Evolutionary conservation across 2,888 invertebrate species (phyloP), one percentile per base, ranked within the genome.

Genomic region (Drosophila atroscutellata): DNA sequence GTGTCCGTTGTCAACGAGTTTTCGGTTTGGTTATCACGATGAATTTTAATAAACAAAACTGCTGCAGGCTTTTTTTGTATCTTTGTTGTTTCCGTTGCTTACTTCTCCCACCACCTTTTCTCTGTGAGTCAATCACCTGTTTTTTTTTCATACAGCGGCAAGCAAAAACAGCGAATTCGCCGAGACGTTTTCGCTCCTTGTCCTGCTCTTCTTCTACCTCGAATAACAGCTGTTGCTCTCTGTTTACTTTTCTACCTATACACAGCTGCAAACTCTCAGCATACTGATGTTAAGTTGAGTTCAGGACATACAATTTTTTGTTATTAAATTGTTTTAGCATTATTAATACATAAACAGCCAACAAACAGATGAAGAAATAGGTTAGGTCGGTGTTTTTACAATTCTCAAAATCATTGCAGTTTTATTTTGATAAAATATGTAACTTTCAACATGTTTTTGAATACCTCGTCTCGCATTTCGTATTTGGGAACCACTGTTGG

Each of bases 91-190:
- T 83, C 71, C 86, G 71, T 85, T 83, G 39, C 68, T 65, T 67
- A 1, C 24, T 24, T 45, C 8, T 45, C 24, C 45, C 75, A 74
- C 65, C 56, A 67, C 57, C 60, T 56, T 67, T 79, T 80, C 66
- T 24, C 8, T 45, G 45, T 84, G 75, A 89, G 87, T 86, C 86
- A 86, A 74, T 86, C 86, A 89, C 80, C 84, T 86, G 84, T 77
- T 84, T 78, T 80, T 80, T 68, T 64, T 77, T 73, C 77, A 72
- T 58, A 62, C 59, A 72, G 50, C 64, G 52, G 56, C 65, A 61
- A 80, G 72, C 68, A 74, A 60, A 15, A 74, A 67, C 63, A 72
- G 42, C 64, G 50, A 81, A 85, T 76, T 81, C 85, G 83, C 85
- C 63, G 65, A 52, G 67, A 55, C 61, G 15, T 72, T 57, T 39